Evolutionary conservation across 2,888 invertebrate genomes (phyloP), one percentile per base, ranked within the genome.

Genomic region (Drosophila pseudotakahashii): DNA sequence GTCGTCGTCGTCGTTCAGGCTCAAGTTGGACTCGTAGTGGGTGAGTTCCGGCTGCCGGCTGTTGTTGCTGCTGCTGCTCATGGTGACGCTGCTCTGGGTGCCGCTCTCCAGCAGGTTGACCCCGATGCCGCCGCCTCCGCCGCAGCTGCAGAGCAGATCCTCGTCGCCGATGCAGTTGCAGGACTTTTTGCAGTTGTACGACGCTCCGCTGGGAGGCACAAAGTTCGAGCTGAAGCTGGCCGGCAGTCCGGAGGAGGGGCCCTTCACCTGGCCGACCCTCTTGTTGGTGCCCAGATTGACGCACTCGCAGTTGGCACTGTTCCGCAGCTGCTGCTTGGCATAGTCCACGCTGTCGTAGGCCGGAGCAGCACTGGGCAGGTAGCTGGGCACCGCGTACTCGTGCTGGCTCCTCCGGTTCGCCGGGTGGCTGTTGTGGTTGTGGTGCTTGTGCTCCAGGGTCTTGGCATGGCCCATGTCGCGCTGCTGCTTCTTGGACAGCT

Each of bases 381-480:
- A 92, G 6, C 90, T 88, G 26, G 92, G 92, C 74, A 92, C 92
- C 7, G 92, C 92, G 63, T 92, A 92, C 61, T 92, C 92, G 53
- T 92, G 91, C 53, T 92, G 91, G 23, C 90, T 89, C 66, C 92
- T 90, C 9, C 82, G 73, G 42, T 90, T 88, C 5, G 47, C 61
- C 36, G 68, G 68, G 13, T 90, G 90, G 50, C 90, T 44, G 3
- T 73, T 44, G 3, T 73, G 77, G 42, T 75, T 57, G 14, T 91
- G 91, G 48, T 91, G 89, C 61, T 91, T 91, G 53, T 89, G 90
- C 52, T 90, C 91, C 45, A 90, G 76, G 13, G 90, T 91, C 63
- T 90, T 90, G 73, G 89, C 26, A 26, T 26, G 26, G 26, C 26
- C 89, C 77, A 77, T 77, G 16, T 77, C 82, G 63, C 79, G 88